Evolutionary conservation across 2,797 vertebrate genomes (phyloP).

Genomic region (Rhinoraja longicauda): DNA sequence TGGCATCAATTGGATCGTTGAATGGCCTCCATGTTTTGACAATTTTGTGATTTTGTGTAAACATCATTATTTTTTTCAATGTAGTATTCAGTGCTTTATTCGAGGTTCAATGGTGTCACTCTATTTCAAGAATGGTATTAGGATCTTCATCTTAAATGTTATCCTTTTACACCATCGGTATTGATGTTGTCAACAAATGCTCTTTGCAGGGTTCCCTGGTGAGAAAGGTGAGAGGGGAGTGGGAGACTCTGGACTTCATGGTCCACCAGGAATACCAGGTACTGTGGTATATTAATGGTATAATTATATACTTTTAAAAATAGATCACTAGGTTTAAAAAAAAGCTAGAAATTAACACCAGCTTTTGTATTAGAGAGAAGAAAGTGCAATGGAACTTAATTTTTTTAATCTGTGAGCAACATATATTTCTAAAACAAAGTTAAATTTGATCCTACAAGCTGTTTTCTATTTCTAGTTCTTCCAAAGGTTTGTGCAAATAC

Average conservation of each 20-base stretch:
- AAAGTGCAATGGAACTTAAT: background rate
- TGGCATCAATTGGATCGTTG: too few species aligned
- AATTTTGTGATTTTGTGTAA: background rate
- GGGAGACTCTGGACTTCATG: conserved; percentile 71
- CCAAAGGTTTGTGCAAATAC: background rate
- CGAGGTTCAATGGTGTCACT: background rate
- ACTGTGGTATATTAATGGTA: conserved; percentile 34
- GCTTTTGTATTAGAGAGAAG: too few species aligned
- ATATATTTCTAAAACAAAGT: background rate
- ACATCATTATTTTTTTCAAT: background rate
- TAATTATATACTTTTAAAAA: too few species aligned
- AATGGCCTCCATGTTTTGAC: too few species aligned
- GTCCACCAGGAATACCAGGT: conserved; percentile 81
- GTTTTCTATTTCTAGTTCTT: background rate
- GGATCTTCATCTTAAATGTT: background rate
- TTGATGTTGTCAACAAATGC: conserved; percentile 30
- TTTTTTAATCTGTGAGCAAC: background rate
- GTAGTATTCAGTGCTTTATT: conserved; percentile 31
- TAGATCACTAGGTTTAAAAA: too few species aligned
- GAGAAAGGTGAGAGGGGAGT: conserved; percentile 74
- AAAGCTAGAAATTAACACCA: too few species aligned
- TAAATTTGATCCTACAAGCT: background rate
- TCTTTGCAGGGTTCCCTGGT: conserved; percentile 72
- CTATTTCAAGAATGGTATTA: background rate
- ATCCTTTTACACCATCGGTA: background rate